Base-by-base conservation (phyloP, 2,888 invertebrate genomes). In the Amblyjoppa proteus region DNA sequence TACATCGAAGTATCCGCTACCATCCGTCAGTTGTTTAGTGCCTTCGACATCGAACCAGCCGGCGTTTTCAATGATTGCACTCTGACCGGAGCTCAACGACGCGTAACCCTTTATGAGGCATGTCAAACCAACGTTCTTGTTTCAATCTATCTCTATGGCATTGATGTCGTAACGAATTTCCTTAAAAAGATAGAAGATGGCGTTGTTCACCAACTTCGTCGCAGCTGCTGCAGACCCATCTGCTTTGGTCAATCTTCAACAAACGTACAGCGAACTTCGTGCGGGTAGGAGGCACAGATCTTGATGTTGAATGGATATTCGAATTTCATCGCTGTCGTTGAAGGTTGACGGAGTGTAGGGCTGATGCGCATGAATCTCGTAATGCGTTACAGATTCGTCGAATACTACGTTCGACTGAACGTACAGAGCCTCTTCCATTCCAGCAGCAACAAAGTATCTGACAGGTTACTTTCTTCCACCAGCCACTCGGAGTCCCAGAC, bases 151-250 rank as follows among this genome's bases (percentile, higher is more conserved):
- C 86, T 91, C 91, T n/a, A 91, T 85, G 41, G 90, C 92, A 84
- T 92, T 92, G 13, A 93, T 38, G 85, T 93, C 91, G 88, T 93
- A 93, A 6, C 92, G 89, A 77, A 93, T 91, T 88, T 89, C 91
- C 80, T 92, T 91, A 85, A 93, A 92, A 9, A 92, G 70, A 87
- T 90, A 89, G 16, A 90, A 87, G n/a, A 91, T 81, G 0, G 75
- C 75, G 13, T 81, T 87, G 31, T 76, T 86, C 2, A 83, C 74
- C 1, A 86, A 66, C 25, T 53, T 34, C 3, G 82, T 79, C 3
- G 49, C 1, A 38, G 25, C 6, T n/a, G 56, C 61, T 0, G 45
- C 16, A 68, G 58, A 58, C 25, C 74, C 66, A 66, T 83, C 53
- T 1, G 6, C n/a, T 69, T 73, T 73, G 0, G 49, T 53, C 13